Percentiles rank a stretch among this genome's conserved stretches.
Evolutionary conservation across 2,888 invertebrate species (phyloP).

Genomic region (Hypomecis punctinalis): DNA sequence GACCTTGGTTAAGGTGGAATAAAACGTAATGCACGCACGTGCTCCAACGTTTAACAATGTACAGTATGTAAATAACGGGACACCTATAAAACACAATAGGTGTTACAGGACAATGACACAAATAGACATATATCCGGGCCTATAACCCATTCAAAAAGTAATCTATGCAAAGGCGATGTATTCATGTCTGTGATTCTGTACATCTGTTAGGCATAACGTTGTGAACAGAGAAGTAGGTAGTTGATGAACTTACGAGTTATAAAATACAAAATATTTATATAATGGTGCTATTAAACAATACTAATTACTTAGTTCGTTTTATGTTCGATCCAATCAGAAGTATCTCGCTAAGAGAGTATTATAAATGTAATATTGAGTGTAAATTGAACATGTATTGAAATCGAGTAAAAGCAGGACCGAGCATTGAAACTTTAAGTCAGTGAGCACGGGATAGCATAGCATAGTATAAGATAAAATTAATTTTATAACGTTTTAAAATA

Average conservation of each 20-base stretch:
- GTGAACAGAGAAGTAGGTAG: neutral
- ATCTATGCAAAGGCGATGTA: constrained; percentile 1
- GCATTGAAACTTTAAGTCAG: too few species aligned
- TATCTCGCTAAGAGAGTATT: too few species aligned
- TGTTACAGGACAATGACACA: constrained; percentile 49
- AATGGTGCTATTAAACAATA: too few species aligned
- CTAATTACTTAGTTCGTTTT: too few species aligned
- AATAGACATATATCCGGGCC: constrained; percentile 40
- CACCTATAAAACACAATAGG: constrained; percentile 47
- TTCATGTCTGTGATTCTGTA: neutral
- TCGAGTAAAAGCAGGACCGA: too few species aligned
- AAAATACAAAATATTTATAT: neutral
- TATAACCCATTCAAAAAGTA: constrained; percentile 28
- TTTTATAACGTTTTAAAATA: too few species aligned
- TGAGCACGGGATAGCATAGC: too few species aligned
- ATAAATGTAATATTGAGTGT: too few species aligned
- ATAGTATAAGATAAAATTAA: too few species aligned
- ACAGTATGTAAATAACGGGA: constrained; percentile 47
- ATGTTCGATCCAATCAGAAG: too few species aligned
- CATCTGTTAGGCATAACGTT: neutral
- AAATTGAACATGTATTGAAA: too few species aligned
- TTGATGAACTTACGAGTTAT: neutral
- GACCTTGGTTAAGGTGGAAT: constrained; percentile 28
- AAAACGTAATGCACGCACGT: constrained; percentile 30
- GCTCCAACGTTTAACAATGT: constrained; percentile 33